Conservation (phyloP, 2,888 invertebrate genomes). For the Phrixothrix hirtus region DNA sequence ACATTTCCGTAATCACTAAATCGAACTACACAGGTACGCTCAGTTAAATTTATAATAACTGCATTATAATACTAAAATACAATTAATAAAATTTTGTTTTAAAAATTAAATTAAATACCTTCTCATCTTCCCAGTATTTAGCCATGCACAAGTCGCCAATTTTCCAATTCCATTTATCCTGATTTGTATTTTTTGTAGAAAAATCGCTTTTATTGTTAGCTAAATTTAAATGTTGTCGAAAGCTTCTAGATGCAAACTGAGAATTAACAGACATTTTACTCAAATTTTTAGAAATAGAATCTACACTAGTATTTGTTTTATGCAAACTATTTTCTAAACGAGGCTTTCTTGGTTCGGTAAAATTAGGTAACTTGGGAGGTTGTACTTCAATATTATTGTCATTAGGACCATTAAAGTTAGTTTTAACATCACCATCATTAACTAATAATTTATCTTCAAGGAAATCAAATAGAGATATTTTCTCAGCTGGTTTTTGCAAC, state of each 20-base stretch:
- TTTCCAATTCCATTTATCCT: constrained; percentile 65
- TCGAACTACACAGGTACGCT: constrained; percentile 82
- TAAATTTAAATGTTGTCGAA: constrained; percentile 51
- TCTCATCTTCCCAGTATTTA: constrained; percentile 91
- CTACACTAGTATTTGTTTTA: background rate
- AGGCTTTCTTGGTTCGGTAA: background rate
- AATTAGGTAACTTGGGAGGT: background rate
- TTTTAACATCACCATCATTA: constrained; percentile 8
- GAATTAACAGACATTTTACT: constrained; percentile 48
- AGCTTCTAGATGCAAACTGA: constrained; percentile 51
- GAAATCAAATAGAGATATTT: constrained; percentile 81
- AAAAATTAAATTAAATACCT: constrained; percentile 58
- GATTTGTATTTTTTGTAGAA: constrained; percentile 5
- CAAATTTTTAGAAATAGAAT: constrained; percentile 26
- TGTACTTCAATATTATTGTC: background rate
- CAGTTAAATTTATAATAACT: constrained; percentile 77
- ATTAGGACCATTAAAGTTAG: background rate
- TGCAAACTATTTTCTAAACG: constrained; percentile 2
- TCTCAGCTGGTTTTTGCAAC: constrained; percentile 74
- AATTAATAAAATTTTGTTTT: constrained; percentile 12
- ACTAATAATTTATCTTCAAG: constrained; percentile 75
- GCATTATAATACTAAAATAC: constrained; percentile 77
- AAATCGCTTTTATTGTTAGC: constrained; percentile 19
- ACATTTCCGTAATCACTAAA: constrained; percentile 89
- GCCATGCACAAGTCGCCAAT: constrained; percentile 84